phyloP scores from a whole-genome alignment of 2,113 vertebrate species.

The Hylia prasina region DNA sequence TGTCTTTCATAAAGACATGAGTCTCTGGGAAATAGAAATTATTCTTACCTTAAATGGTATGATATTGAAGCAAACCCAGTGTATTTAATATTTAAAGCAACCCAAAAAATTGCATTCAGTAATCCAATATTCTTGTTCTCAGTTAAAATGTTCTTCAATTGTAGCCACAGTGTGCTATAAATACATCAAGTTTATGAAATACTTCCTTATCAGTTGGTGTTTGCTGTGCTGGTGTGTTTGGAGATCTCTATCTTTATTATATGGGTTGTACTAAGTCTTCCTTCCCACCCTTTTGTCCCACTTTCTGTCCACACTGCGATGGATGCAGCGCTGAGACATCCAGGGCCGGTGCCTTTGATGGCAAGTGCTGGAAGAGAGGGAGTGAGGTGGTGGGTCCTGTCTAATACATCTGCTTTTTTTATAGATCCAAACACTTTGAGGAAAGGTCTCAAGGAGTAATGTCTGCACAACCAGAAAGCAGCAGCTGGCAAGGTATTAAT shows the following conservation, averaged over 20 bases:
- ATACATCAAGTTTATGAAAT: neutral
- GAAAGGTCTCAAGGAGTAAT: neutral
- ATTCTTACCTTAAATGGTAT: neutral
- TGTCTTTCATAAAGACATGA: neutral
- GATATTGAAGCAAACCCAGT: neutral
- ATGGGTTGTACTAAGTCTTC: neutral
- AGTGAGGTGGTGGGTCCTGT: neutral
- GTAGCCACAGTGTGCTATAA: neutral
- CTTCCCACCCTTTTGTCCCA: neutral
- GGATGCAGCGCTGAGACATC: rapidly evolving
- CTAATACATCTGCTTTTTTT: neutral
- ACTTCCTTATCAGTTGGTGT: neutral
- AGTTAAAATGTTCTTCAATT: neutral
- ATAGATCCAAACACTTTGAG: neutral
- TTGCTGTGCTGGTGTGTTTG: neutral
- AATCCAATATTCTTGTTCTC: neutral
- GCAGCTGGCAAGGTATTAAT: neutral
- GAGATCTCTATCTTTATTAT: neutral
- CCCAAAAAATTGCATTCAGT: neutral
- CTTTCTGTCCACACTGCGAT: neutral
- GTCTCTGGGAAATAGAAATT: neutral
- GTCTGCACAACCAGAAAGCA: neutral
- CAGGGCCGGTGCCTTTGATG: rapidly evolving
- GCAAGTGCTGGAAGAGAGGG: neutral
- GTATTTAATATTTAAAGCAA: neutral